Evolutionary conservation across 2,888 invertebrate species (phyloP), one percentile per base, ranked within the genome.

Genomic region (Pherbina coryleti): DNA sequence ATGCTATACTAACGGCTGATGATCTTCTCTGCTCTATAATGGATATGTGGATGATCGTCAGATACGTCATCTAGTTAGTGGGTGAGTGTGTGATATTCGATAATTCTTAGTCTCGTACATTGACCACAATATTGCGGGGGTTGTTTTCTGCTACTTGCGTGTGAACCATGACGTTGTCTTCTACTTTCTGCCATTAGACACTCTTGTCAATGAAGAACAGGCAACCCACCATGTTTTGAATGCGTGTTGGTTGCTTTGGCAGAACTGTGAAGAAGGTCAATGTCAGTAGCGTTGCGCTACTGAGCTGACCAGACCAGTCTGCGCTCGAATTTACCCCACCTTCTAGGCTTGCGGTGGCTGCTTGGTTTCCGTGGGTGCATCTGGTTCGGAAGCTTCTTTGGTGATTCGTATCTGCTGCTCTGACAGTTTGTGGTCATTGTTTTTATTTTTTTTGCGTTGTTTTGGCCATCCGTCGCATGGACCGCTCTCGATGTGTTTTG

Each of bases 71-170:
- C 75, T 79, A 73, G 62, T 28, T 60, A 66, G 49, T 51, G 25
- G 44, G 44, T 22, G 60, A 37, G 55, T 28, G 69, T 17, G 25
- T 53, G 31, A n/a, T 19, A 37, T 64, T 55, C 70, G 70, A 44
- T 49, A 28, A 51, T 69, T 51, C 51, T 69, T 5, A 28, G 70
- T 66, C 51, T 34, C 67, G 69, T 66, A 19, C 51, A 31, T 60
- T 75, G 25, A 73, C 72, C 76, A 57, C 76, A 73, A 79, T n/a
- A n/a, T 78, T 86, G 85, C 86, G 85, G 86, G 85, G 86, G 85
- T 82, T 73, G 76, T 53, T 82, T 67, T 69, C 37, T 82, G 83
- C 79, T 73, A 78, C 79, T 79, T 80, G 79, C 66, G 79, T 82
- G 57, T 70, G 53, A 37, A 49, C 55, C 44, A 49, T 5, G 49